Evolutionary conservation across 2,888 invertebrate species (phyloP).

Genomic region (Camponotus fellah): DNA sequence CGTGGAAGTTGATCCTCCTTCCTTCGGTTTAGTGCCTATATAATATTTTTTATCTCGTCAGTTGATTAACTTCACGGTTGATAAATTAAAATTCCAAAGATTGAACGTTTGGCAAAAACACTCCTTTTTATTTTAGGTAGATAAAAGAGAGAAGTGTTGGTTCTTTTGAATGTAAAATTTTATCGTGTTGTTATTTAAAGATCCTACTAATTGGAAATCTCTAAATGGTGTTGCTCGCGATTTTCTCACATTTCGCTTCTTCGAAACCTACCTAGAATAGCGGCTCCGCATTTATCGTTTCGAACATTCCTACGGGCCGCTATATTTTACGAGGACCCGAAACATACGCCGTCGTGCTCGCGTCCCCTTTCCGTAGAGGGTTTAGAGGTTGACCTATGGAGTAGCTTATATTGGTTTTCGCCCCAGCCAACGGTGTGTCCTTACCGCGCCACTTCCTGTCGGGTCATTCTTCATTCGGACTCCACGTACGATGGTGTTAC

Average conservation of each 20-base stretch:
- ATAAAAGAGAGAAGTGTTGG: not conserved
- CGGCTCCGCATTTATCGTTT: constrained; percentile 42
- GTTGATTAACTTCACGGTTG: not conserved
- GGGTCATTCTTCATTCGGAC: constrained; percentile 56
- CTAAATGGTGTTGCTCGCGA: not conserved
- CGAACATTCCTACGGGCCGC: constrained; percentile 46
- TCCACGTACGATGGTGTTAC: constrained; percentile 46
- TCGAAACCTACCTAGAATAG: constrained; percentile 11
- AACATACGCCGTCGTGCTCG: constrained; percentile 34
- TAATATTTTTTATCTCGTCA: not conserved
- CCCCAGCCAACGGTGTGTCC: constrained; percentile 30
- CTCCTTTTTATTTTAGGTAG: not conserved
- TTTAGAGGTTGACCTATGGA: constrained; percentile 62
- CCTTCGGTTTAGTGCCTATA: not conserved
- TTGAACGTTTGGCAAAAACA: not conserved
- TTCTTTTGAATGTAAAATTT: not conserved
- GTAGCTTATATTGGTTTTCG: constrained; percentile 62
- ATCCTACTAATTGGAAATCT: not conserved
- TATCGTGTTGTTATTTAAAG: constrained; percentile 4
- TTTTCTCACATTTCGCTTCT: constrained; percentile 10
- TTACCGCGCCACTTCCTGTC: constrained; percentile 59
- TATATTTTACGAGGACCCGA: constrained; percentile 47
- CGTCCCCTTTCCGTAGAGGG: constrained; percentile 29
- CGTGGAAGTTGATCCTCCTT: not conserved
- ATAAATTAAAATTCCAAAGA: constrained; percentile 4